Evolutionary conservation across 1,140 invertebrate genomes (phyloP).

Genomic region (Hylyphantes graminicola): DNA sequence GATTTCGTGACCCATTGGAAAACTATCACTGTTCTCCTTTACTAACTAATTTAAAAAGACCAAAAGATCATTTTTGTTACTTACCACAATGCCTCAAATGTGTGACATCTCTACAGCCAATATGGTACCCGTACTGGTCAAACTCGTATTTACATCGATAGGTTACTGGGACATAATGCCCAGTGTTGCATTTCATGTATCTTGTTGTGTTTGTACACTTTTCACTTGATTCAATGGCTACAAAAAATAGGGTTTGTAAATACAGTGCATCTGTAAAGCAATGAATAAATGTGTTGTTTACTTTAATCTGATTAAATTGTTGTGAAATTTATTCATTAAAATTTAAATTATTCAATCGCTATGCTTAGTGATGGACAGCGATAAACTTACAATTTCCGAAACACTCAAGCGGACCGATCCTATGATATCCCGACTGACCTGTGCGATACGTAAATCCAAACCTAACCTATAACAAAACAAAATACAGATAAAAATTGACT

Average conservation of each 20-base stretch:
- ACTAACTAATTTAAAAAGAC: too few species aligned
- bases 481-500: too few species aligned
- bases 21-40: too few species aligned
- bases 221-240: conserved; percentile 21
- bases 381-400: conserved; percentile 50
- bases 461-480: conserved; percentile 47
- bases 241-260: neutral
- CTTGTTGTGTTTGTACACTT: conserved; percentile 44
- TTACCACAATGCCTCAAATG: conserved; percentile 67
- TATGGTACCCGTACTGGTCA: conserved; percentile 63
- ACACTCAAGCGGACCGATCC: conserved; percentile 63
- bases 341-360: neutral
- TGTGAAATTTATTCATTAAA: neutral
- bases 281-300: neutral
- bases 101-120: conserved; percentile 67
- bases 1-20: too few species aligned
- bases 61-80: neutral
- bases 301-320: neutral
- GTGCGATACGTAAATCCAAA: conserved; percentile 61
- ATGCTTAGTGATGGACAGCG: neutral
- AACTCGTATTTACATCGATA: conserved; percentile 64
- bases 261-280: neutral
- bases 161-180: conserved; percentile 60
- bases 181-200: conserved; percentile 62
- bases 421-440: conserved; percentile 61